phyloP scores from a whole-genome alignment of 2,888 invertebrate species.

The Syrphus vitripennis region DNA sequence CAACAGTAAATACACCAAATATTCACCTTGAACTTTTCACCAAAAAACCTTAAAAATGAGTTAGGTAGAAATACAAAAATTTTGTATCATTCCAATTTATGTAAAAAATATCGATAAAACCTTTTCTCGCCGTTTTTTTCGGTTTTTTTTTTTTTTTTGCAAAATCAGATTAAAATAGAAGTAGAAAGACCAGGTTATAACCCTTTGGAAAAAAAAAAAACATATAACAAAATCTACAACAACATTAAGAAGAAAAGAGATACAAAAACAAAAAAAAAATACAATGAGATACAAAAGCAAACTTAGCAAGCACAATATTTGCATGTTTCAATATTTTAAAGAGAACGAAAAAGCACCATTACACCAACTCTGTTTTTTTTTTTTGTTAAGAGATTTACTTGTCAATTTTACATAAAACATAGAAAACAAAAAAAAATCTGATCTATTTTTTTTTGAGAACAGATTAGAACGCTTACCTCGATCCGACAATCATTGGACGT shows the following conservation, averaged over 20 bases:
- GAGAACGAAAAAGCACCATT: constrained; percentile 32
- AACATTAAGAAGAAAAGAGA: constrained; percentile 36
- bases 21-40: constrained; percentile 28
- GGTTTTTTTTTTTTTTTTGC: background rate
- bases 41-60: background rate
- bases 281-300: constrained; percentile 38
- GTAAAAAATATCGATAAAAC: constrained; percentile 35
- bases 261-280: constrained; percentile 5
- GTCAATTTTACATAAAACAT: constrained; percentile 21
- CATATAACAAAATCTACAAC: background rate
- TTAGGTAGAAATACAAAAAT: background rate
- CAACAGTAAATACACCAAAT: background rate
- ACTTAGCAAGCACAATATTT: constrained; percentile 35
- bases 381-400: background rate
- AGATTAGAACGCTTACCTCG: constrained; percentile 79
- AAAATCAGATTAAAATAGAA: background rate
- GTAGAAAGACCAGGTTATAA: background rate
- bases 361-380: constrained; percentile 53
- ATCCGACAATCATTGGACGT: constrained; percentile 78
- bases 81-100: background rate
- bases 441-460: background rate
- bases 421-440: background rate
- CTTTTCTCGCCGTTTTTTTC: background rate
- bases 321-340: background rate
- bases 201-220: background rate